Evolutionary conservation across 2,113 vertebrate genomes (phyloP).

Genomic region (Hyla sarda): DNA sequence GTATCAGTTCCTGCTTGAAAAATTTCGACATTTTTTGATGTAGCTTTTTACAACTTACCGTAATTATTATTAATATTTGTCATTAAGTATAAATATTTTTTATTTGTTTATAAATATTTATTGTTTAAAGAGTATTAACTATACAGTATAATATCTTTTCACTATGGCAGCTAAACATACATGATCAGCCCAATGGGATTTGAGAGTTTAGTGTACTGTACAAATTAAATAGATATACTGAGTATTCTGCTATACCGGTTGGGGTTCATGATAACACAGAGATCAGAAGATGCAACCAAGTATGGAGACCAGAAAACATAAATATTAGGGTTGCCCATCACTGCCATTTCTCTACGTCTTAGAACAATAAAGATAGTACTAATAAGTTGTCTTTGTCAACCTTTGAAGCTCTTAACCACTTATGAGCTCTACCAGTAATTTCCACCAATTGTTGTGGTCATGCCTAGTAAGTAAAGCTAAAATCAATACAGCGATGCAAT

Average conservation of each 20-base stretch:
- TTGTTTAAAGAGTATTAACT: no score
- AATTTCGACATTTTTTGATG: no score
- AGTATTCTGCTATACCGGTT: not conserved
- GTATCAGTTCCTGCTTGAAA: not conserved
- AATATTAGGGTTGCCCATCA: not conserved
- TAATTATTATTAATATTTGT: no score
- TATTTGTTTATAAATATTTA: no score
- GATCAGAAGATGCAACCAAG: not conserved
- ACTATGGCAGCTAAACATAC: not conserved
- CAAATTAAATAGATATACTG: not conserved
- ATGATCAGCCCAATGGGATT: not conserved
- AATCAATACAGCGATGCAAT: not conserved
- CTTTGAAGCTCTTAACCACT: not conserved
- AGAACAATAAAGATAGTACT: not conserved
- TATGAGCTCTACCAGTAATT: not conserved
- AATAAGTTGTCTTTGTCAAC: not conserved
- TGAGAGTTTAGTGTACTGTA: not conserved
- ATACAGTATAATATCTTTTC: not conserved
- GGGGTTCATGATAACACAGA: not conserved
- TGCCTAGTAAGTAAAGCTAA: not conserved
- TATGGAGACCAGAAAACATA: no score
- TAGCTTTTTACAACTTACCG: no score
- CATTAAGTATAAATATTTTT: no score
- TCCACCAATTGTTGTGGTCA: not conserved
- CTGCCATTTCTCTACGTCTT: not conserved